Evolutionary conservation across 2,797 vertebrate genomes (phyloP).

Genomic region (Myripristis murdjan): DNA sequence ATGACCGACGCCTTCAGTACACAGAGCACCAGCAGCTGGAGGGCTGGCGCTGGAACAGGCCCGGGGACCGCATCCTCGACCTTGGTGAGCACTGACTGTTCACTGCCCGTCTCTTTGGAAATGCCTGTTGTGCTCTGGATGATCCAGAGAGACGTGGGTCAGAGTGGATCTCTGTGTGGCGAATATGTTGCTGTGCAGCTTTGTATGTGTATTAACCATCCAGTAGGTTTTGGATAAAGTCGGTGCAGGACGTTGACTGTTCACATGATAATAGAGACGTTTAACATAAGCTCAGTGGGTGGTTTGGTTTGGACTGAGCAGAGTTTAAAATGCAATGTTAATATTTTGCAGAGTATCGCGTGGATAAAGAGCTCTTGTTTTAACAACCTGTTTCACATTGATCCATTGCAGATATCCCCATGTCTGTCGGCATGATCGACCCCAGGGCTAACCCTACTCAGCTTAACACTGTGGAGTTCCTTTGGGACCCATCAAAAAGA

Average conservation of each 20-base stretch:
- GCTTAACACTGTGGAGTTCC: slow-evolving; percentile 97
- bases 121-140: neutral
- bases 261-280: neutral
- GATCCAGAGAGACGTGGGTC: neutral
- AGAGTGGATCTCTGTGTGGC: slow-evolving; percentile 9
- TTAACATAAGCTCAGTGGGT: neutral
- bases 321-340: slow-evolving; percentile 7
- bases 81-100: slow-evolving; percentile 85
- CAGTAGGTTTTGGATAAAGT: neutral
- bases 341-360: slow-evolving; percentile 15
- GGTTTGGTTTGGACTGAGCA: slow-evolving; percentile 1
- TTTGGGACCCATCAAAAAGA: slow-evolving; percentile 97
- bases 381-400: slow-evolving; percentile 60
- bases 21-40: slow-evolving; percentile 98
- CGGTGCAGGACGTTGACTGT: slow-evolving; percentile 1
- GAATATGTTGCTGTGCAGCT: slow-evolving; percentile 27
- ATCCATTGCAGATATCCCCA: slow-evolving; percentile 92
- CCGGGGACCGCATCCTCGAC: slow-evolving; percentile 95
- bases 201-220: slow-evolving; percentile 31
- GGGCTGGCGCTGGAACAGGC: slow-evolving; percentile 97
- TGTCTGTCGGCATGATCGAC: slow-evolving; percentile 97
- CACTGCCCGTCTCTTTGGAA: neutral
- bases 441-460: slow-evolving; percentile 96
- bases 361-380: slow-evolving; percentile 38
- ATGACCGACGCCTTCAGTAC: slow-evolving; percentile 95